phyloP scores from a whole-genome alignment of 2,797 vertebrate species.

The Micropoecilia bifurca region DNA sequence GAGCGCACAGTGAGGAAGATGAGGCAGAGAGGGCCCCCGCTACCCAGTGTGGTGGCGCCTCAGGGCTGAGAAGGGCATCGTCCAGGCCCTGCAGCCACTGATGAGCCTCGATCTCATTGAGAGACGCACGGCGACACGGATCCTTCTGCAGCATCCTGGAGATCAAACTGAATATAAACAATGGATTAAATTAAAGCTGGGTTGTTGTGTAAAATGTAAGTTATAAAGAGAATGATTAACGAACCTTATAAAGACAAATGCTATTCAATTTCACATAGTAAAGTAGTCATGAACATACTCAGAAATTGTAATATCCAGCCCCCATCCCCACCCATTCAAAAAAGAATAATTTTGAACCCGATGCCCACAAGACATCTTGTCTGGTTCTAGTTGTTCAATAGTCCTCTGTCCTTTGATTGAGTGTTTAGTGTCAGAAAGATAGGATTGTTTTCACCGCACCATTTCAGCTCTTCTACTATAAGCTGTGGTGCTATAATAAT shows the following conservation, averaged over 20 bases:
- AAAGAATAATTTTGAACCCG: not conserved
- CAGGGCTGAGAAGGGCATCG: constrained; percentile 81
- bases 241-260: not conserved
- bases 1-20: constrained; percentile 63
- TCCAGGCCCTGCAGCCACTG: constrained; percentile 87
- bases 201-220: not conserved
- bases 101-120: constrained; percentile 86
- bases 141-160: constrained; percentile 90
- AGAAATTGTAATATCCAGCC: not conserved
- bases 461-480: not conserved
- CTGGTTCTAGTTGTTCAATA: not conserved
- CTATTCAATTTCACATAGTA: not conserved
- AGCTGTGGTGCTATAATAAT: not conserved
- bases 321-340: not conserved
- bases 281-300: not conserved
- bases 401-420: not conserved
- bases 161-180: constrained; percentile 80
- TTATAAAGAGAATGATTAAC: not conserved
- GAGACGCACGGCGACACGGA: constrained; percentile 81
- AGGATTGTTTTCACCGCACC: not conserved
- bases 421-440: not conserved
- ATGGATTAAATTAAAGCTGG: not conserved
- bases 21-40: constrained; percentile 62
- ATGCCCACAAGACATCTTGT: not conserved
- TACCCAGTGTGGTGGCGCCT: constrained; percentile 79